These are phyloP conservation scores for Trachurus trachurus DNA, from an alignment of 2,797 vertebrate species.

Conservation along the genomic window DNA sequence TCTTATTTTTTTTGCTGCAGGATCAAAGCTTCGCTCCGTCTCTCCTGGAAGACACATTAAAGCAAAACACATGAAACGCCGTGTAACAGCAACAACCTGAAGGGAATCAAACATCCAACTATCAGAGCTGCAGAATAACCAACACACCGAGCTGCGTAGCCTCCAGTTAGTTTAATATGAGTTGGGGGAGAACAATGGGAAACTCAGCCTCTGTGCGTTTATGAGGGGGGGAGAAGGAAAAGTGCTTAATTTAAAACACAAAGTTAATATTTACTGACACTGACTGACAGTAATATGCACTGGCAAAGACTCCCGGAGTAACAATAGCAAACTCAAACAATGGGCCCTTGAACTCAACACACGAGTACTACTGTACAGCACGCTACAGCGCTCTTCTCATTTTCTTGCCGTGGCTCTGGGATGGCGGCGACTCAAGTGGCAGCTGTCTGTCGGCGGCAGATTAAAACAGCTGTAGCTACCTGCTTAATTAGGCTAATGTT, in stretches of 20 bases:
- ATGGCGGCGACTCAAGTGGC: neutral
- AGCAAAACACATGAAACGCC: conserved; percentile 50
- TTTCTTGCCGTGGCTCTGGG: neutral
- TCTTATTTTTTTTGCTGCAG: conserved; percentile 20
- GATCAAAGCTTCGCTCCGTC: conserved; percentile 57
- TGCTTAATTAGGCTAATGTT: neutral
- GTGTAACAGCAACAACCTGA: conserved; percentile 20
- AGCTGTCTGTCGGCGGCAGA: neutral
- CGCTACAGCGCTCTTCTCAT: neutral
- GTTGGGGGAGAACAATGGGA: neutral
- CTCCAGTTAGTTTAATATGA: neutral
- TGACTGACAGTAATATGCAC: neutral
- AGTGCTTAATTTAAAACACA: neutral
- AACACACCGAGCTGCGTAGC: neutral
- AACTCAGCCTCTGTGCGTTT: neutral
- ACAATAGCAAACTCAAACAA: neutral
- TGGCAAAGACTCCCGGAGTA: neutral
- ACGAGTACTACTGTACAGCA: neutral
- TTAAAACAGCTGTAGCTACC: neutral
- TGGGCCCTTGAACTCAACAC: neutral
- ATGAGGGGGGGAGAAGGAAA: too few relatives aligned
- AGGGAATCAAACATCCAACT: neutral
- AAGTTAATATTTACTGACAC: neutral
- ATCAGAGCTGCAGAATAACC: conserved; percentile 1
- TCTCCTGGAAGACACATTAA: conserved; percentile 54